Evolutionary conservation across 1,140 invertebrate genomes (phyloP), one percentile per base, ranked within the genome.

Genomic region (Trachymyrmex cornetzi): DNA sequence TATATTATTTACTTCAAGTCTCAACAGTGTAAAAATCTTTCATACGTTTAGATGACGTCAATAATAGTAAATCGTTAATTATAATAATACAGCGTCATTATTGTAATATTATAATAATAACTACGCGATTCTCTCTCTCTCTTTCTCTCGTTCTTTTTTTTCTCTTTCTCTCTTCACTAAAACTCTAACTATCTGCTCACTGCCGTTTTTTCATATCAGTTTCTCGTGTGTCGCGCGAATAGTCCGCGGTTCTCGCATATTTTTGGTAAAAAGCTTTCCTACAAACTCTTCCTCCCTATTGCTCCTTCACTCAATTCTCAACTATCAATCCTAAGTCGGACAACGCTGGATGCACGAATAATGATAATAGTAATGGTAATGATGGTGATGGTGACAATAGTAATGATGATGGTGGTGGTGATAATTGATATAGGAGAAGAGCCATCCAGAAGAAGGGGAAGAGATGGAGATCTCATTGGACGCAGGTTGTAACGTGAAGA

Each of bases 1-100:
- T 95, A 95, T 95, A 95, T 95, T 94, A 94, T 95, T 95, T 95
- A 95, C 94, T 95, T 95, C 94, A 95, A 95, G 94, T 94, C 94
- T 95, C 93, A 95, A 95, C 94, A 95, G 93, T 95, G 94, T 95
- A 95, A 94, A 95, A 95, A 94, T 94, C 94, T 95, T 95, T 94
- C 94, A 94, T 94, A 94, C 92, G 80, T 94, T 94, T 94, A 94
- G 93, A 94, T 94, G 93, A 93, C 89, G 92, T 95, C 92, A 94
- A 95, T 94, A 94, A 94, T 94, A 94, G 93, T 94, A 94, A 84
- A 94, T 94, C 91, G 93, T 94, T 94, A 94, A 94, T 94, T 94
- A 94, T 93, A 95, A 94, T 94, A 94, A 94, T 95, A 95, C 94
- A 94, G 91, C 88, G 84, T 93, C 27, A 92, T 94, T 94, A 94